Evolutionary conservation across 2,888 invertebrate genomes (phyloP).

Genomic region (Drosophila prolongata): DNA sequence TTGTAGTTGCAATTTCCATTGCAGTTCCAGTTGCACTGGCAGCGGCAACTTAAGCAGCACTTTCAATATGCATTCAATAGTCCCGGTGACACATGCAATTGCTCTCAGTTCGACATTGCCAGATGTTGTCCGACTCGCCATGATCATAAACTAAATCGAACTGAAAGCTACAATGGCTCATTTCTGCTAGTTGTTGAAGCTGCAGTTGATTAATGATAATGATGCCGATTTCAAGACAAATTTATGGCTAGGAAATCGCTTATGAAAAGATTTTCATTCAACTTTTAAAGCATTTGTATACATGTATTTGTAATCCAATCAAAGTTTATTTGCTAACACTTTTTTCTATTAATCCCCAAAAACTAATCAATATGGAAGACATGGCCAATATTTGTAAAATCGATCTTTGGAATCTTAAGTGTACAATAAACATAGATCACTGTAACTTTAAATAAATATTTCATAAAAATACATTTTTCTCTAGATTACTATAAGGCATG

Average conservation of each 20-base stretch:
- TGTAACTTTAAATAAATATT: no score
- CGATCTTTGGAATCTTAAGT: no score
- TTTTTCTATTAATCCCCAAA: no score
- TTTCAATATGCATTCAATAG: conserved; percentile 25
- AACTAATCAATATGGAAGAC: no score
- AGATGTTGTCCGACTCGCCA: conserved; percentile 22
- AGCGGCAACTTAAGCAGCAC: conserved; percentile 7
- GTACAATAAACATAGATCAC: no score
- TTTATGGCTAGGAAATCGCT: conserved; percentile 15
- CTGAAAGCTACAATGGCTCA: conserved; percentile 34
- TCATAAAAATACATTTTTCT: no score
- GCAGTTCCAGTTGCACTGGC: conserved; percentile 6
- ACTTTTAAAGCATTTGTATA: background rate
- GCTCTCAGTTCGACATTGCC: conserved; percentile 12
- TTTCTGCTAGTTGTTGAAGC: conserved; percentile 31
- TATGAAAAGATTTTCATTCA: conserved; percentile 3
- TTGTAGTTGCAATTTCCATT: conserved; percentile 1
- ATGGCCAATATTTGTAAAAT: no score
- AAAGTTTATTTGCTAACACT: no score
- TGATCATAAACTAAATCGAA: conserved; percentile 41
- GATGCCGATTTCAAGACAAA: conserved; percentile 8
- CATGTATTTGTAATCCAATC: no score
- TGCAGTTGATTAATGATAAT: conserved; percentile 39
- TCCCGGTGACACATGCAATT: conserved; percentile 27
- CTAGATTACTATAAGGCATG: no score